Base-by-base conservation (phyloP, 2,797 vertebrate species). In the Galaxias olidus region DNA sequence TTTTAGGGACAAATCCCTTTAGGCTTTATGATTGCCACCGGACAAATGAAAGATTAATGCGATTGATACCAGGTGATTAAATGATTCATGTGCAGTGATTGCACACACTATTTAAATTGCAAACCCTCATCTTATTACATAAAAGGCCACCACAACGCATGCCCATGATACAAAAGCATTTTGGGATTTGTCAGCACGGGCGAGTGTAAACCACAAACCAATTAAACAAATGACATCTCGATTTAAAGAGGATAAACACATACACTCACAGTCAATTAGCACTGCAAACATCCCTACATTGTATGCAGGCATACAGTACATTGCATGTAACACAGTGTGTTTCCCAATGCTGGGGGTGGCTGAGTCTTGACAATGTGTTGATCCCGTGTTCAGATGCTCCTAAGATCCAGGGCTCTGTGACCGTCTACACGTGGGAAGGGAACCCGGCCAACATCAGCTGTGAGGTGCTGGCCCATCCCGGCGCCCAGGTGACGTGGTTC, bases 371-470 rank as follows among this genome's bases (percentile, higher is more conserved):
- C 55, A 40, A 46, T 53, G 54, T 60, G 18, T 56, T 42, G 57
- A 52, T 43, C 42, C 46, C 67, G 42, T 53, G 57, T 30, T 73
- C 89, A 99, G 98, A 98, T 77, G 92, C 95, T 68, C 98, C 98
- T 47, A 99, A 99, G 86, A 91, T 99, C 60, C 91, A 90, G 72
- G 96, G 95, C 15, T 19, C 77, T 0, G 95, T 98, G 84, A 84
- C 93, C 0, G 89, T 92, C 61, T 98, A 94, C 77, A 98, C 97
- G 0, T 99, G 98, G 98, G 96, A 98, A 71, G 95, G 96, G 1
- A 99, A 99, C 87, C 87, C 94, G 0, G 94, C 94, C 66, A 99
- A 99, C 87, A 95, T 99, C 83, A 97, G 94, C 53, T 99, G 98
- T 0, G 95, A 97, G 79, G 96, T 97, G 7, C 92, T 95, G 56